A percentile compares a stretch with the other conserved stretches of the same genome.
phyloP scores from a whole-genome alignment of 2,113 vertebrate species.

The Syrrhaptes paradoxus region DNA sequence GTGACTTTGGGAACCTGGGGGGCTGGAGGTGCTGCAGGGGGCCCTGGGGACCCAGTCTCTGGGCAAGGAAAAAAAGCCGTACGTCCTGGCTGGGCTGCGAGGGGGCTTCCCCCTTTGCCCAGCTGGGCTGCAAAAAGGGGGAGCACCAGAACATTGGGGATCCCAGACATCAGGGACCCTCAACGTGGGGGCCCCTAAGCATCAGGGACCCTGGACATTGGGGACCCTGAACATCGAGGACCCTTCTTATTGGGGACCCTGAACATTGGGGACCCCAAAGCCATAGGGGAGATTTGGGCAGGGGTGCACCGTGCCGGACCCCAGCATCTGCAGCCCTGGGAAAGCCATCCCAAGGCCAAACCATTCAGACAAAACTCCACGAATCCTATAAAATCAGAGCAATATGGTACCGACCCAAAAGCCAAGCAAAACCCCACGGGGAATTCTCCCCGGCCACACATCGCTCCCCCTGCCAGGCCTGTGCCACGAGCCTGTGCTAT shows the following conservation, averaged over 20 bases:
- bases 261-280: too few relatives aligned
- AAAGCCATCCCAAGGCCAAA: too few relatives aligned
- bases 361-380: too few relatives aligned
- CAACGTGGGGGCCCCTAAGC: too few relatives aligned
- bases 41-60: background rate
- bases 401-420: background rate
- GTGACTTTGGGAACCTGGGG: background rate
- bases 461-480: background rate
- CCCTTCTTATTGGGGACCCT: too few relatives aligned
- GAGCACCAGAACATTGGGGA: accelerated
- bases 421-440: background rate
- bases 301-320: too few relatives aligned
- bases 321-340: too few relatives aligned
- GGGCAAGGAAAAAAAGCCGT: background rate
- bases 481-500: accelerated
- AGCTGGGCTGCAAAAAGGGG: background rate
- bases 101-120: background rate
- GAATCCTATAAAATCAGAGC: too few relatives aligned
- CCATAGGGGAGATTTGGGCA: too few relatives aligned
- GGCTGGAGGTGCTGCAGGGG: background rate
- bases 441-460: background rate
- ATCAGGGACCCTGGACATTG: background rate
- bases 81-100: accelerated
- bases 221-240: too few relatives aligned
- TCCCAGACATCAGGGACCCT: too few relatives aligned